phyloP scores from a whole-genome alignment of 2,888 invertebrate genomes.

The Metellina segmentata region DNA sequence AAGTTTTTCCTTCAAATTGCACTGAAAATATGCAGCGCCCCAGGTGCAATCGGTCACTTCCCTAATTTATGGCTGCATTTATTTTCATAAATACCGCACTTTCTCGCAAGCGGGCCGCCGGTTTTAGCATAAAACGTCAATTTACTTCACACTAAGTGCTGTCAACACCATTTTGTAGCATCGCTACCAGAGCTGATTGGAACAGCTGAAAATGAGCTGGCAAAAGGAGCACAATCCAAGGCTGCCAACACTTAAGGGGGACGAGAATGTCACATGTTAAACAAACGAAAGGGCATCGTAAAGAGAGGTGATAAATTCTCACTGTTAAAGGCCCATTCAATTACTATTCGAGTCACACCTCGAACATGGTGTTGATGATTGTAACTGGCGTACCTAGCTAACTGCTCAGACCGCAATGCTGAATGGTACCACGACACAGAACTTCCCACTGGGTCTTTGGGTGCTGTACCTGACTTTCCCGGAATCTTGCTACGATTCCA shows the following conservation, averaged over 20 bases:
- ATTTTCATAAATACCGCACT: constrained; percentile 48
- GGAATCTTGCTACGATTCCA: constrained; percentile 3
- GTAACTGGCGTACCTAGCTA: constrained; percentile 61
- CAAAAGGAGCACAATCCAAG: constrained; percentile 55
- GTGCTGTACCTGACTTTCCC: neutral
- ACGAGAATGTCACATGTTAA: constrained; percentile 62
- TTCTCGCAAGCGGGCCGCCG: constrained; percentile 18
- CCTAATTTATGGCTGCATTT: neutral
- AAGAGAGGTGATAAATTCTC: constrained; percentile 68
- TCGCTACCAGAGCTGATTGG: constrained; percentile 23
- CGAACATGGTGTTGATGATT: constrained; percentile 73
- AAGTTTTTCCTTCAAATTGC: constrained; percentile 11
- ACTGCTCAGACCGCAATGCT: constrained; percentile 14
- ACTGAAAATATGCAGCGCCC: neutral
- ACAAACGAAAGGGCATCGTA: constrained; percentile 66
- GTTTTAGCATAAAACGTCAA: constrained; percentile 68
- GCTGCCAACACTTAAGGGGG: constrained; percentile 34
- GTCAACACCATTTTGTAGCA: constrained; percentile 56
- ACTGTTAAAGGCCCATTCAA: constrained; percentile 61
- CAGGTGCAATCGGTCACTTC: neutral
- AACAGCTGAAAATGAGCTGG: constrained; percentile 23
- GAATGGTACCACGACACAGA: constrained; percentile 41
- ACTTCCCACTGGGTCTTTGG: neutral
- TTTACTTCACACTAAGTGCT: constrained; percentile 33
- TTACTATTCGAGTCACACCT: constrained; percentile 71